phyloP scores from a whole-genome alignment of 2,888 invertebrate genomes.

The Fissipunctia ypsillon region DNA sequence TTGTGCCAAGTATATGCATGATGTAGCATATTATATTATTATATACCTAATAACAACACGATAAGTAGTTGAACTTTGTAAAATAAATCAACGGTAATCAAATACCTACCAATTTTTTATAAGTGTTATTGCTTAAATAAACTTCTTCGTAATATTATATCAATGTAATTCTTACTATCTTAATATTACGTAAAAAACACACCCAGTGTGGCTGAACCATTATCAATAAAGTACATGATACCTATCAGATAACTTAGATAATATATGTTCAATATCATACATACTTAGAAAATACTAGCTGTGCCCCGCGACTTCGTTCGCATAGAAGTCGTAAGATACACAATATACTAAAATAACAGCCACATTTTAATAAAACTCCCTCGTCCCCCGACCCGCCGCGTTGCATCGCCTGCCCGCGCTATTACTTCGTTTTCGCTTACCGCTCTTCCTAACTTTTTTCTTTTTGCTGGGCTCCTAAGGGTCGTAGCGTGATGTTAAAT shows the following conservation, averaged over 20 bases:
- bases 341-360: no score
- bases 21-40: background rate
- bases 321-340: no score
- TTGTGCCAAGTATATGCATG: background rate
- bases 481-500: no score
- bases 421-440: no score
- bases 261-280: no score
- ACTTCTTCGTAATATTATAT: conserved; percentile 20
- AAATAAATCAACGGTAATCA: conserved; percentile 10
- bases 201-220: conserved; percentile 22
- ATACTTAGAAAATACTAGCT: no score
- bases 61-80: conserved; percentile 32
- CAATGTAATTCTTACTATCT: conserved; percentile 24
- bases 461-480: no score
- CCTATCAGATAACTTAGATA: conserved; percentile 21
- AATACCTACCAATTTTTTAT: background rate
- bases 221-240: conserved; percentile 31
- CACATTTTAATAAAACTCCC: no score
- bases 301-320: no score
- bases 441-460: no score
- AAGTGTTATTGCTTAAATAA: background rate
- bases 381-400: no score
- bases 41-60: background rate
- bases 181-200: conserved; percentile 35
- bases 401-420: no score